phyloP scores from a whole-genome alignment of 2,797 vertebrate genomes.

The Enteromius fasciolatus region DNA sequence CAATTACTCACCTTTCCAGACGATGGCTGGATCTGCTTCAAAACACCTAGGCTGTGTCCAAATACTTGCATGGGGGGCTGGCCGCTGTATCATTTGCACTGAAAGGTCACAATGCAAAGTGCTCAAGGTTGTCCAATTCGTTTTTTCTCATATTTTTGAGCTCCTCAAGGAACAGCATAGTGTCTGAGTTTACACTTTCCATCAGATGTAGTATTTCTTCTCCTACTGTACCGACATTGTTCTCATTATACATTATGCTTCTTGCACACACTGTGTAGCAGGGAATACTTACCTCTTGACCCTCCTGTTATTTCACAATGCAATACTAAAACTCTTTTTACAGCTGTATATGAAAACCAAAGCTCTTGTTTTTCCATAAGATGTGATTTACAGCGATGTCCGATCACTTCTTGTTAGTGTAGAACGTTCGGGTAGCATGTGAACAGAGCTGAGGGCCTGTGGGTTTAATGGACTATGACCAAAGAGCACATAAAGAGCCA shows the following conservation, averaged over 20 bases:
- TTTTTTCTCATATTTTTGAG: background rate
- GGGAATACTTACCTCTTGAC: background rate
- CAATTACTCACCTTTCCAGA: conserved; percentile 23
- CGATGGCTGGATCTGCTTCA: background rate
- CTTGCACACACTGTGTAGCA: background rate
- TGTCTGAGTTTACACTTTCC: background rate
- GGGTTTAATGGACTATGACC: conserved; percentile 60
- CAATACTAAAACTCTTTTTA: background rate
- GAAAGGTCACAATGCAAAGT: background rate
- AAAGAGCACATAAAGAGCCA: conserved; percentile 53
- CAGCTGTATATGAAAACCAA: background rate
- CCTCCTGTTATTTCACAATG: background rate
- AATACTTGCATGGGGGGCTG: background rate
- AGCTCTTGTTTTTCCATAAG: conserved; percentile 44
- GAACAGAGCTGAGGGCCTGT: conserved; percentile 39
- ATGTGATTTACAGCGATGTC: conserved; percentile 55
- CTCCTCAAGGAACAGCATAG: background rate
- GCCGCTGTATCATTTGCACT: background rate
- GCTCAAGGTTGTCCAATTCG: background rate
- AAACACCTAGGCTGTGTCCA: background rate
- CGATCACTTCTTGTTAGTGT: conserved; percentile 45
- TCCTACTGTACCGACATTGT: background rate
- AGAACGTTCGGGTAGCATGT: conserved; percentile 49
- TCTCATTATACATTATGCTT: background rate
- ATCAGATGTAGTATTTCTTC: background rate